Percentiles rank a stretch among this genome's conserved stretches.
Conservation (phyloP, 2,888 invertebrate genomes). For the Agonopterix alstromeriana region DNA sequence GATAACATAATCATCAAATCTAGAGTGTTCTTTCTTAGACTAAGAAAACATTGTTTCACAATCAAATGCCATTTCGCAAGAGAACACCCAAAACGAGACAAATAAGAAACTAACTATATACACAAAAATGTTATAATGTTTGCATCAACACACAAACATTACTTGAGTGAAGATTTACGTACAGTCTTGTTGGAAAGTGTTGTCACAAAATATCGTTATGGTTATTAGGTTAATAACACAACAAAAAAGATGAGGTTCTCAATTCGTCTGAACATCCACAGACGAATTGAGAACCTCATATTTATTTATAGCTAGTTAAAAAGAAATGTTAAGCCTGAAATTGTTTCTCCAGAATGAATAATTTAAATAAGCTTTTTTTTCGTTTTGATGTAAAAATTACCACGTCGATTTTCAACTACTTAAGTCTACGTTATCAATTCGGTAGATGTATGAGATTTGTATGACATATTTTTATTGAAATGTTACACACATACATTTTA, state of each 20-base stretch:
- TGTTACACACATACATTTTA: no score
- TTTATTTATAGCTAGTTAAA: neutral
- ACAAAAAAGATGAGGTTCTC: neutral
- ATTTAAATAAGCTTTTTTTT: no score
- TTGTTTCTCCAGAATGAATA: no score
- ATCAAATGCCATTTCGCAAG: conserved; percentile 20
- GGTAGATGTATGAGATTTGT: no score
- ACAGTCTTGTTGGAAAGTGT: conserved; percentile 19
- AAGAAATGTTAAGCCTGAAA: no score
- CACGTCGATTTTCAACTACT: no score
- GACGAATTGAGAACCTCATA: neutral
- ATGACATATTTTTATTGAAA: no score
- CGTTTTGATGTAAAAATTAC: no score
- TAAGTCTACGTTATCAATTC: no score
- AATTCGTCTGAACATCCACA: no score
- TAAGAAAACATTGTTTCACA: neutral
- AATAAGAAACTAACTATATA: conserved; percentile 28
- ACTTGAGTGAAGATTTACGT: conserved; percentile 29
- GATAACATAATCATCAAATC: no score
- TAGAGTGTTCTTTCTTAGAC: no score
- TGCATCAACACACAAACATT: conserved; percentile 31
- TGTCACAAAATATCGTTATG: neutral
- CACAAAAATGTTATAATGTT: conserved; percentile 22
- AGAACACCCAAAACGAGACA: conserved; percentile 18
- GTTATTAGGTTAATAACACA: neutral